Evolutionary conservation across 2,888 invertebrate genomes (phyloP).

Genomic region (Brachyptera putata): DNA sequence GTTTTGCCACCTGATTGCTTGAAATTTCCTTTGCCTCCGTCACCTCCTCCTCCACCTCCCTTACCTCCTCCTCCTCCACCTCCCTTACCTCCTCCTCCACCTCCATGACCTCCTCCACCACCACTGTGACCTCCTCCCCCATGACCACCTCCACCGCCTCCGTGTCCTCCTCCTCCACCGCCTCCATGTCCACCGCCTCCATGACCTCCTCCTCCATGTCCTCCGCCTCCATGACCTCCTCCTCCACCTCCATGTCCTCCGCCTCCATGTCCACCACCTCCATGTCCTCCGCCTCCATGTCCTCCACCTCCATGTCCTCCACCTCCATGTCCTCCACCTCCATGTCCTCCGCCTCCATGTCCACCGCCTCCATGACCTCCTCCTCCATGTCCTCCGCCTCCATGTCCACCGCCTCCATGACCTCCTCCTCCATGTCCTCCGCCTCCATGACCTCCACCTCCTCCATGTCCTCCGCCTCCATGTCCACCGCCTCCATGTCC

Average conservation of each 20-base stretch:
- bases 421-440: conserved; percentile 20
- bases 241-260: conserved; percentile 20
- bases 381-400: conserved; percentile 4
- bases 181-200: conserved; percentile 25
- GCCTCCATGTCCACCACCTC: conserved; percentile 18
- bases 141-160: conserved; percentile 5
- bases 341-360: conserved; percentile 8
- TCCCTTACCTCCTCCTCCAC: conserved; percentile 25
- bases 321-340: conserved; percentile 22
- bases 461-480: conserved; percentile 6
- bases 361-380: conserved; percentile 3
- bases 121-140: conserved; percentile 28
- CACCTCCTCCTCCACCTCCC: conserved; percentile 24
- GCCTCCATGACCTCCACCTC: conserved; percentile 23
- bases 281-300: conserved; percentile 19
- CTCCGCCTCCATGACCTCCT: conserved; percentile 24
- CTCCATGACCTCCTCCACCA: neutral
- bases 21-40: conserved; percentile 36
- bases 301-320: conserved; percentile 20
- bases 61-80: conserved; percentile 22
- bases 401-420: conserved; percentile 18
- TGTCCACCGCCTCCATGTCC: conserved; percentile 1
- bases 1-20: conserved; percentile 53
- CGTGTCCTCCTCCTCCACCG: conserved; percentile 27
- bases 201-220: conserved; percentile 24